These are phyloP conservation scores for Aphis craccivora DNA, from an alignment of 1,140 invertebrate genomes.

Conservation along the genomic window DNA sequence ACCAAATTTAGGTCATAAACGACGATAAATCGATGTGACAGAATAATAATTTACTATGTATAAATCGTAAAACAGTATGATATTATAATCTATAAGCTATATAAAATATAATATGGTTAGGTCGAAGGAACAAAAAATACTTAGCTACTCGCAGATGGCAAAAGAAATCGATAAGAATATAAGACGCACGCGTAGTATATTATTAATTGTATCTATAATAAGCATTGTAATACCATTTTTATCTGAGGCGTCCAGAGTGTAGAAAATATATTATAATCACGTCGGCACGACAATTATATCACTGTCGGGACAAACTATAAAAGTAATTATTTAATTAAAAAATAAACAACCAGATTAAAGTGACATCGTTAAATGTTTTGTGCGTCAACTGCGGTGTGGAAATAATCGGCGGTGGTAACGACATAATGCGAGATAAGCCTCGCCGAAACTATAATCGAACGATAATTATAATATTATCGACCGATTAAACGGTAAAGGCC, in stretches of 20 bases:
- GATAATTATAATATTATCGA: neutral
- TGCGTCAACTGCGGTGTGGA: neutral
- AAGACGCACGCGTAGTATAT: neutral
- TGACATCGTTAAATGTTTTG: neutral
- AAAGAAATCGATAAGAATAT: neutral
- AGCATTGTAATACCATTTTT: no score
- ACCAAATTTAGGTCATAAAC: neutral
- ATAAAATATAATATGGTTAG: neutral
- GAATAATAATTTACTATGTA: neutral
- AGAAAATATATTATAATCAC: neutral
- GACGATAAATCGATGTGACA: neutral
- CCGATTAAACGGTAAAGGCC: slow-evolving; percentile 1
- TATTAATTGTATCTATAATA: neutral
- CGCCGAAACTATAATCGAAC: neutral
- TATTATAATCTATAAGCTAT: neutral
- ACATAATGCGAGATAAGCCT: neutral
- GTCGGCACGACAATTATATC: neutral
- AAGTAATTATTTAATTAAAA: slow-evolving; percentile 7
- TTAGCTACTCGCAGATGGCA: neutral
- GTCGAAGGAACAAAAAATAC: neutral
- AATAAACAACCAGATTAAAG: neutral
- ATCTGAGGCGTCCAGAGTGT: no score
- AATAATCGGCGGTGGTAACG: neutral
- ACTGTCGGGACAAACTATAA: neutral
- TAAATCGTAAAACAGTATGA: neutral